A percentile compares a stretch with the other conserved stretches of the same genome.
Conservation (phyloP, 2,888 invertebrate species). For the Hirtodrosophila confusa region DNA sequence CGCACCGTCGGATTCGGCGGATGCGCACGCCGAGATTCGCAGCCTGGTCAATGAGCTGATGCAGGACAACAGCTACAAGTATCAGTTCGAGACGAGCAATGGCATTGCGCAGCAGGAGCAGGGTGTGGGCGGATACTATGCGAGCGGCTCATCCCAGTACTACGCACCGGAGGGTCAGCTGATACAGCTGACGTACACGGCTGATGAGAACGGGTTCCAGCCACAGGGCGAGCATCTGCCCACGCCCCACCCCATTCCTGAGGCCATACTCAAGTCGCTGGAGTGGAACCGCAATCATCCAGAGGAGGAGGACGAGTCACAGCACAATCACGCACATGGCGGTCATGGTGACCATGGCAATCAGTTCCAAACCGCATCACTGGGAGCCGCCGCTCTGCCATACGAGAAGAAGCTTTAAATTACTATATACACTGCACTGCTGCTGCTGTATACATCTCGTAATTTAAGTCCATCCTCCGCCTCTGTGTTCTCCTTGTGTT, state of each 20-base stretch:
- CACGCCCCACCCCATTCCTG: slow-evolving; percentile 80
- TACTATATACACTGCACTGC: slow-evolving; percentile 1
- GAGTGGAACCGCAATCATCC: slow-evolving; percentile 77
- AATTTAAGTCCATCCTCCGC: slow-evolving; percentile 46
- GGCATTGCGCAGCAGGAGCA: slow-evolving; percentile 86
- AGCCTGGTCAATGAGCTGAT: slow-evolving; percentile 82
- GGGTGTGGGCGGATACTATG: slow-evolving; percentile 85
- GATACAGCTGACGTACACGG: slow-evolving; percentile 84
- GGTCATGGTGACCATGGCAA: slow-evolving; percentile 44
- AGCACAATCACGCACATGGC: slow-evolving; percentile 58
- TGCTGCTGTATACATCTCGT: slow-evolving; percentile 37
- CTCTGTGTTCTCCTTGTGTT: slow-evolving; percentile 16
- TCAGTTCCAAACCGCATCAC: slow-evolving; percentile 47
- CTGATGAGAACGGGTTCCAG: slow-evolving; percentile 86
- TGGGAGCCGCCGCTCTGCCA: slow-evolving; percentile 44
- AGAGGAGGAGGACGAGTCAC: slow-evolving; percentile 65
- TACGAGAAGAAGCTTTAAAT: slow-evolving; percentile 71
- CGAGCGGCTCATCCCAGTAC: slow-evolving; percentile 85
- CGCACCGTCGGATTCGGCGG: slow-evolving; percentile 66
- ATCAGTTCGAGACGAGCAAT: slow-evolving; percentile 86
- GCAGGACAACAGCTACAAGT: slow-evolving; percentile 83
- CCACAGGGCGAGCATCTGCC: slow-evolving; percentile 83
- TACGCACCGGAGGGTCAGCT: slow-evolving; percentile 85
- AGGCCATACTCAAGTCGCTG: slow-evolving; percentile 74
- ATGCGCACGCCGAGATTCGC: slow-evolving; percentile 77